These are phyloP conservation scores for Danaus chrysippus DNA, from an alignment of 2,888 invertebrate species.

Conservation along the genomic window DNA sequence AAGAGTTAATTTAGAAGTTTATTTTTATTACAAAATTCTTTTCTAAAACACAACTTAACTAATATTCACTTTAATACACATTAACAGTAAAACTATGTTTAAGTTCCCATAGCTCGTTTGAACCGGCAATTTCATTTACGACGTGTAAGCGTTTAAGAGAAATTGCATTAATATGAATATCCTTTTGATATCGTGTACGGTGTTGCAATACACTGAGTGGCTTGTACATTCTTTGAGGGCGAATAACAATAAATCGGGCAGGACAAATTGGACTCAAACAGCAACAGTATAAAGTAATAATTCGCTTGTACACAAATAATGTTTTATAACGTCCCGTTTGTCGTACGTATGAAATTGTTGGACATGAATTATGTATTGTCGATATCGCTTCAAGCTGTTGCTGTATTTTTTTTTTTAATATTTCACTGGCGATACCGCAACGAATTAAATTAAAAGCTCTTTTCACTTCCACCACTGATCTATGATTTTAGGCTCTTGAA, in stretches of 20 bases:
- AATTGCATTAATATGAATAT: conserved; percentile 79
- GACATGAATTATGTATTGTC: conserved; percentile 80
- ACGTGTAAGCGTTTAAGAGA: conserved; percentile 79
- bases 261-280: conserved; percentile 43
- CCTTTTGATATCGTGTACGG: conserved; percentile 76
- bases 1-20: too few species aligned
- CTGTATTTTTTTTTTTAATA: conserved; percentile 75
- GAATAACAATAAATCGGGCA: conserved; percentile 40
- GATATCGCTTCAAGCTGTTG: conserved; percentile 79
- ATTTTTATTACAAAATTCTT: too few species aligned
- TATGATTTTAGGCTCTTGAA: conserved; percentile 66
- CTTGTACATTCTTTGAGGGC: conserved; percentile 38
- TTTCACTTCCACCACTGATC: conserved; percentile 78
- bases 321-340: conserved; percentile 47
- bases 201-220: conserved; percentile 74
- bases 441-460: conserved; percentile 80
- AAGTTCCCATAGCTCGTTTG: conserved; percentile 51
- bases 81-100: conserved; percentile 63
- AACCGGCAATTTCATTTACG: conserved; percentile 77
- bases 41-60: too few species aligned
- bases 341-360: conserved; percentile 76
- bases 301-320: conserved; percentile 43
- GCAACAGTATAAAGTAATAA: conserved; percentile 47
- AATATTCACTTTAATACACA: conserved; percentile 39
- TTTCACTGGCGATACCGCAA: conserved; percentile 73